Percentiles rank a stretch among this genome's conserved stretches.
phyloP scores from a whole-genome alignment of 2,113 vertebrate species.

The Embiotoca jacksoni region DNA sequence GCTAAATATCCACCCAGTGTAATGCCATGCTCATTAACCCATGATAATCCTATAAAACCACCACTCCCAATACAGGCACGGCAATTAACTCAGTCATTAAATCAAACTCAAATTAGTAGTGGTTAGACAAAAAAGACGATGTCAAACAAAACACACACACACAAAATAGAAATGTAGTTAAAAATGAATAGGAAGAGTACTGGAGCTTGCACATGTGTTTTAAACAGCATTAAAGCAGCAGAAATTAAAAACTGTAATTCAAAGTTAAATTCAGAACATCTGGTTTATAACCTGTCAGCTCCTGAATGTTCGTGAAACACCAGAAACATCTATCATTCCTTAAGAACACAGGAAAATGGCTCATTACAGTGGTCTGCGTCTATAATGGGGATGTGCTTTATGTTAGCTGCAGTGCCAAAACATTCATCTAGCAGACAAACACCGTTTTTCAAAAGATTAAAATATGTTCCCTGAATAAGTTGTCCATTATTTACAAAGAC shows the following conservation, averaged over 20 bases:
- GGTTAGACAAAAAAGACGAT: slow-evolving; percentile 27
- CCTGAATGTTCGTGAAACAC: slow-evolving; percentile 20
- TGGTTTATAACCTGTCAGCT: slow-evolving; percentile 15
- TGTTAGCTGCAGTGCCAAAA: slow-evolving; percentile 1
- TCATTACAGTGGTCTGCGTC: slow-evolving; percentile 24
- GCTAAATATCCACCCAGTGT: slow-evolving; percentile 40
- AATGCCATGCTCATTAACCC: slow-evolving; percentile 65
- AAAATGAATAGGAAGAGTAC: slow-evolving; percentile 7
- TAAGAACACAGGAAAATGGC: slow-evolving; percentile 14
- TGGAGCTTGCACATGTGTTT: background rate
- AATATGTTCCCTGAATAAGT: slow-evolving; percentile 7
- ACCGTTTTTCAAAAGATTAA: slow-evolving; percentile 21
- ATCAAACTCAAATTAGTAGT: slow-evolving; percentile 46
- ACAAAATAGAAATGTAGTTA: background rate
- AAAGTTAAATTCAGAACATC: background rate
- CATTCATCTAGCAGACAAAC: slow-evolving; percentile 12
- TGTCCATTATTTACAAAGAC: slow-evolving; percentile 5
- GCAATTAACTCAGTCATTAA: slow-evolving; percentile 64
- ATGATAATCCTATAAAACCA: slow-evolving; percentile 61
- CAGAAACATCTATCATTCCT: background rate
- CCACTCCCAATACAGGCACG: slow-evolving; percentile 41
- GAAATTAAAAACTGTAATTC: slow-evolving; percentile 1
- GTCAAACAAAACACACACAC: slow-evolving; percentile 36
- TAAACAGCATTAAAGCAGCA: slow-evolving; percentile 6
- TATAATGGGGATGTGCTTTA: slow-evolving; percentile 20